These are phyloP conservation scores for Girardinichthys multiradiatus DNA, from an alignment of 2,113 vertebrate genomes.

Conservation along the genomic window DNA sequence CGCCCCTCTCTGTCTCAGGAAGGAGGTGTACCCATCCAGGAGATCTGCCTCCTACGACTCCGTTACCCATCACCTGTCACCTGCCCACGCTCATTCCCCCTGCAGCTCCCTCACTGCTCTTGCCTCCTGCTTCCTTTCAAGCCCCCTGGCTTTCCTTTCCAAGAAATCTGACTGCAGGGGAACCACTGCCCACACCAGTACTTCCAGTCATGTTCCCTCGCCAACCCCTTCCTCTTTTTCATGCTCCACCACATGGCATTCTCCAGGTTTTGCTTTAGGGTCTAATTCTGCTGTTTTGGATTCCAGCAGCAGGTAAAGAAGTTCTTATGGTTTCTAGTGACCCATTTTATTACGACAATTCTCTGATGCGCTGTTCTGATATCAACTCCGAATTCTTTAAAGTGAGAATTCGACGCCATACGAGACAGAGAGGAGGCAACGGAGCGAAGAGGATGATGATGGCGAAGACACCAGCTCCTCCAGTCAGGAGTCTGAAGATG, in stretches of 20 bases:
- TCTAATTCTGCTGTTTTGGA: constrained; percentile 43
- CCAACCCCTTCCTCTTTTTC: constrained; percentile 17
- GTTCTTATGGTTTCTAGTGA: neutral
- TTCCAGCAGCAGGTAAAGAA: constrained; percentile 58
- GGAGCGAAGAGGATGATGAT: constrained; percentile 63
- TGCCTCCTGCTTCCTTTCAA: constrained; percentile 75
- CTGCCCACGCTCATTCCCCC: constrained; percentile 50
- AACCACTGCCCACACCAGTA: constrained; percentile 5
- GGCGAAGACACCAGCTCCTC: constrained; percentile 63
- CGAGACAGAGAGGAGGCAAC: constrained; percentile 44
- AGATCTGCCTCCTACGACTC: constrained; percentile 59
- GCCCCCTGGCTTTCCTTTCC: constrained; percentile 79
- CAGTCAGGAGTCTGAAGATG: constrained; percentile 68
- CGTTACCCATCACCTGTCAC: constrained; percentile 31
- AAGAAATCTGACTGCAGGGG: constrained; percentile 49
- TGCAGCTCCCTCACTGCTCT: constrained; percentile 62
- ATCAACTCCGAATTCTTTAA: neutral
- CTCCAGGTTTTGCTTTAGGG: constrained; percentile 43
- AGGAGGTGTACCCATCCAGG: constrained; percentile 87
- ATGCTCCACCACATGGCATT: constrained; percentile 41
- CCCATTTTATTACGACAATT: neutral
- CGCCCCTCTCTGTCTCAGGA: constrained; percentile 85
- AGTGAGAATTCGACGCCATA: constrained; percentile 33
- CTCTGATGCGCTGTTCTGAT: neutral
- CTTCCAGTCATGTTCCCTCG: constrained; percentile 12